phyloP scores from a whole-genome alignment of 2,797 vertebrate species.

The Tapera naevia region DNA sequence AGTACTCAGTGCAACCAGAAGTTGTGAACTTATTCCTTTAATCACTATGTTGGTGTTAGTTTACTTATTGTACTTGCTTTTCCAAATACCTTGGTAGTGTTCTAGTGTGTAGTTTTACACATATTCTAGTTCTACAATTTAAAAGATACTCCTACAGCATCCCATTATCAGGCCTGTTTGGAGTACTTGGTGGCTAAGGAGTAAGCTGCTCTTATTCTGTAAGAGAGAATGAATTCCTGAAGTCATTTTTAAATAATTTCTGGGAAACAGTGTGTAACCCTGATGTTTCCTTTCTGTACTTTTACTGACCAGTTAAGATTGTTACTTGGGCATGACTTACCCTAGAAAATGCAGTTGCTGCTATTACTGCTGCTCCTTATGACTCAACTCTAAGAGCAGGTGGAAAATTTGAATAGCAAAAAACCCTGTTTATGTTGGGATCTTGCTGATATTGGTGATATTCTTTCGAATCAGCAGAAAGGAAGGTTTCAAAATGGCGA shows the following conservation, averaged over 20 bases:
- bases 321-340: background rate
- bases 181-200: background rate
- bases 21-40: background rate
- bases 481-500: background rate
- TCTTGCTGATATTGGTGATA: background rate
- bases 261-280: background rate
- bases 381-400: background rate
- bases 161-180: background rate
- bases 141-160: background rate
- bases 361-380: background rate
- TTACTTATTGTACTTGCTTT: background rate
- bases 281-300: background rate
- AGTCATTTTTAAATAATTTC: background rate
- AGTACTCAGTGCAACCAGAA: background rate
- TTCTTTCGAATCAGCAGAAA: background rate
- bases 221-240: background rate
- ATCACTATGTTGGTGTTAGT: background rate
- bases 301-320: background rate
- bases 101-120: background rate
- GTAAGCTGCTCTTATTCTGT: background rate
- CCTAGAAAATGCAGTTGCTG: background rate
- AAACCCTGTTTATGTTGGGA: background rate
- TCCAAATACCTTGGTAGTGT: background rate
- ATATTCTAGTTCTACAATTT: background rate
- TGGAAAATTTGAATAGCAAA: background rate